Percentiles rank a stretch among this genome's conserved stretches.
Conservation (phyloP, 2,113 vertebrate genomes). For the Dromas ardeola region DNA sequence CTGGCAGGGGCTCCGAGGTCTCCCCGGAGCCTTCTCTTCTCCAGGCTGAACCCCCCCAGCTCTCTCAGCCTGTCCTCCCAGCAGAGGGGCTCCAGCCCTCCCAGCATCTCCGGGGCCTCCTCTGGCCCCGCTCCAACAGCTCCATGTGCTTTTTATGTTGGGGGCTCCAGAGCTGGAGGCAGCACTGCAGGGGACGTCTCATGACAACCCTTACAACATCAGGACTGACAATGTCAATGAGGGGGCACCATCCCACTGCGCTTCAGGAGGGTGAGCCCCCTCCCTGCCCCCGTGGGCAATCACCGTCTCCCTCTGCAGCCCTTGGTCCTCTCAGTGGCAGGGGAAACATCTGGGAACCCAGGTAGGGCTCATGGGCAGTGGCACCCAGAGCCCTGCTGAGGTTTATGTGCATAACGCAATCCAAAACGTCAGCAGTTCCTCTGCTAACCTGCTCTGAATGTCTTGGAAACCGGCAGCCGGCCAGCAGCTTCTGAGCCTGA, state of each 20-base stretch:
- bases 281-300: neutral
- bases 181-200: neutral
- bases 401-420: rapidly evolving
- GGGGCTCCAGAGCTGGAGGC: no score
- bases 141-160: neutral
- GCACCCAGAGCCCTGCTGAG: neutral
- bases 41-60: no score
- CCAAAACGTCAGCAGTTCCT: rapidly evolving
- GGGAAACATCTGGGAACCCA: rapidly evolving
- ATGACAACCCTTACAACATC: rapidly evolving
- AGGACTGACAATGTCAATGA: rapidly evolving
- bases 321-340: no score
- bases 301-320: rapidly evolving
- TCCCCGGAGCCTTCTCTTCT: no score
- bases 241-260: rapidly evolving
- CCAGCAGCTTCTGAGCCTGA: neutral
- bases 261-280: neutral
- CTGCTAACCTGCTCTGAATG: rapidly evolving
- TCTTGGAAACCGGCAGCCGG: neutral
- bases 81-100: no score
- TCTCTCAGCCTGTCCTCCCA: no score
- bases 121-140: neutral
- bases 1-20: no score
- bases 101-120: no score
- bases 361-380: neutral